These are phyloP conservation scores for Mercenaria mercenaria DNA, from an alignment of 1,140 invertebrate species.

Conservation along the genomic window DNA sequence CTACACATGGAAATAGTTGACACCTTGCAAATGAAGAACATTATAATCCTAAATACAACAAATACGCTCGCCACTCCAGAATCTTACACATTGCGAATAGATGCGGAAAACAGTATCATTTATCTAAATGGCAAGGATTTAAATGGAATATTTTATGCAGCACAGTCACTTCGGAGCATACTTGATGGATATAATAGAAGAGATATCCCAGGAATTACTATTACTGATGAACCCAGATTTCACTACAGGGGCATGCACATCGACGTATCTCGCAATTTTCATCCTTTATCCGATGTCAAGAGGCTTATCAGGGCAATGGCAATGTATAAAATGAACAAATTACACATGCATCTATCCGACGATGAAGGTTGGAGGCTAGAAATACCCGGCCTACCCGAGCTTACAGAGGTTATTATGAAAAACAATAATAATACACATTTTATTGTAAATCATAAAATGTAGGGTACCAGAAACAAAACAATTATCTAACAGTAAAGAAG, in stretches of 20 bases:
- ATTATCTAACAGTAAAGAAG: no score
- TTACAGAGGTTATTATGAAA: constrained; percentile 78
- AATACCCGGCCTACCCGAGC: constrained; percentile 81
- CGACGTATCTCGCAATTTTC: constrained; percentile 83
- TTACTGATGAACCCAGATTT: constrained; percentile 80
- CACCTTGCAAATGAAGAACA: neutral
- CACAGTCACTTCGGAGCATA: constrained; percentile 75
- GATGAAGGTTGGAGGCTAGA: constrained; percentile 85
- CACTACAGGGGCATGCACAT: constrained; percentile 82
- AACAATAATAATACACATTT: neutral
- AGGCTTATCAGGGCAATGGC: constrained; percentile 81
- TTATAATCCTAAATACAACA: neutral
- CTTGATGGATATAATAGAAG: constrained; percentile 44
- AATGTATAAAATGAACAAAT: constrained; percentile 83
- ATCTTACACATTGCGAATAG: neutral
- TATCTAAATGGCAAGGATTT: constrained; percentile 63
- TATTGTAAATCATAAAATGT: no score
- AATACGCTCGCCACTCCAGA: neutral
- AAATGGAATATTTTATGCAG: constrained; percentile 78
- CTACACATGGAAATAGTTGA: neutral
- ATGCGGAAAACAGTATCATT: neutral
- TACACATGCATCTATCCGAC: constrained; percentile 84
- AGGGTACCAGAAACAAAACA: no score
- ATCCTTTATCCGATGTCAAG: constrained; percentile 71
- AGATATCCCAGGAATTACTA: constrained; percentile 63